Evolutionary conservation across 2,888 invertebrate genomes (phyloP).

Genomic region (Heliconius hortense): DNA sequence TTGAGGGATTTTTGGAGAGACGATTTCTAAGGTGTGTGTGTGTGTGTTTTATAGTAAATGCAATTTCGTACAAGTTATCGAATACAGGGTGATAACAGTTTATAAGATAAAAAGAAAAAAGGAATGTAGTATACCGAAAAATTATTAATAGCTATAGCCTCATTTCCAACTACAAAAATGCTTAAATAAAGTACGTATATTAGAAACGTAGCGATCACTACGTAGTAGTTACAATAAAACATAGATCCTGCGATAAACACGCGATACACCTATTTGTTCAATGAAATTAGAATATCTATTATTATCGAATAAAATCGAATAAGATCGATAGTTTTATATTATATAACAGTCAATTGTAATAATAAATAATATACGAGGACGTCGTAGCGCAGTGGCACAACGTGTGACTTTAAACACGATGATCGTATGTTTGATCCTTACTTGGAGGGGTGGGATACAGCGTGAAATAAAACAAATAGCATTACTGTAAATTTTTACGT

Average conservation of each 20-base stretch:
- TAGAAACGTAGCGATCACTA: constrained; percentile 31
- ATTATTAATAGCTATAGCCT: neutral
- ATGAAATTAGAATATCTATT: constrained; percentile 42
- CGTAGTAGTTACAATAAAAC: constrained; percentile 33
- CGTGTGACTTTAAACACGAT: too few relatives aligned
- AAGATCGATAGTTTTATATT: constrained; percentile 1
- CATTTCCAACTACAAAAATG: constrained; percentile 8
- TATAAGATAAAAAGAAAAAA: neutral
- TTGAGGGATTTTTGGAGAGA: neutral
- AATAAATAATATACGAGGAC: too few relatives aligned
- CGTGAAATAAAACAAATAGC: too few relatives aligned
- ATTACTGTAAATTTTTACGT: too few relatives aligned
- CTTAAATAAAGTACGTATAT: constrained; percentile 19
- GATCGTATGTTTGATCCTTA: too few relatives aligned
- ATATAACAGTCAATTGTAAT: neutral
- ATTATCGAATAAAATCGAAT: neutral
- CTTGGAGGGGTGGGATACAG: too few relatives aligned
- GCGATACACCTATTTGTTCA: constrained; percentile 46
- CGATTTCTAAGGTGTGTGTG: neutral
- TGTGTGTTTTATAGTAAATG: too few relatives aligned
- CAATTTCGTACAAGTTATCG: too few relatives aligned
- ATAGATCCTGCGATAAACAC: constrained; percentile 44
- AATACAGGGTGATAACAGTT: too few relatives aligned
- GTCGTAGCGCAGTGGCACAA: too few relatives aligned
- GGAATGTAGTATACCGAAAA: neutral